phyloP scores from a whole-genome alignment of 2,113 vertebrate species.

The Perca fluviatilis region DNA sequence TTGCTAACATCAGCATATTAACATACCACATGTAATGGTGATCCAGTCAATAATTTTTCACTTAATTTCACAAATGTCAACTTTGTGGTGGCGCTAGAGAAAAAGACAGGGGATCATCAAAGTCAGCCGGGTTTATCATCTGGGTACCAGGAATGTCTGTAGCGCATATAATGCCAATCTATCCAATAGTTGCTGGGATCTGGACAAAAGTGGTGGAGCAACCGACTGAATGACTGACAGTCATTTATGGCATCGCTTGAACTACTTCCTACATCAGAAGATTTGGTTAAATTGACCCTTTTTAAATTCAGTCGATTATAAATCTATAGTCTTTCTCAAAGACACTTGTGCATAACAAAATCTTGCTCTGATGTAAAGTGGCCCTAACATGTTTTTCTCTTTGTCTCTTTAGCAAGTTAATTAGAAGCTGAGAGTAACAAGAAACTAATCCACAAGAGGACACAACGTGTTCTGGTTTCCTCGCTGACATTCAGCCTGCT shows the following conservation, averaged over 20 bases:
- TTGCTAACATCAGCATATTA: not conserved
- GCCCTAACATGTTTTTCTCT: not conserved
- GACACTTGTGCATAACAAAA: not conserved
- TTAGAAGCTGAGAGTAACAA: conserved; percentile 24
- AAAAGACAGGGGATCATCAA: not conserved
- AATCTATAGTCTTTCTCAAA: not conserved
- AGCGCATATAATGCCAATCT: not conserved
- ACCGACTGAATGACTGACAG: not conserved
- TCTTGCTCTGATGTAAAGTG: conserved; percentile 7
- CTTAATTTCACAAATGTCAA: not conserved
- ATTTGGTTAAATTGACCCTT: not conserved
- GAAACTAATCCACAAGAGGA: conserved; percentile 21
- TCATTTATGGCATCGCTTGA: not conserved
- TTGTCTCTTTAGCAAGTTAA: conserved; percentile 38
- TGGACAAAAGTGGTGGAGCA: not conserved
- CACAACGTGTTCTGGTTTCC: conserved; percentile 20
- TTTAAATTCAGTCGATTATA: conserved; percentile 7
- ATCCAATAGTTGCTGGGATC: not conserved
- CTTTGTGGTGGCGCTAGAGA: too few relatives aligned
- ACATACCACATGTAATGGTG: not conserved
- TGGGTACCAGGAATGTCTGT: not conserved
- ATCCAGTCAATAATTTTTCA: not conserved
- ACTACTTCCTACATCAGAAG: not conserved
- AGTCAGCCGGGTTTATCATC: not conserved
- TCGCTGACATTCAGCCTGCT: conserved; percentile 12